These are phyloP conservation scores for Dendroctonus ponderosae DNA, from an alignment of 1,140 invertebrate genomes.

Conservation along the genomic window DNA sequence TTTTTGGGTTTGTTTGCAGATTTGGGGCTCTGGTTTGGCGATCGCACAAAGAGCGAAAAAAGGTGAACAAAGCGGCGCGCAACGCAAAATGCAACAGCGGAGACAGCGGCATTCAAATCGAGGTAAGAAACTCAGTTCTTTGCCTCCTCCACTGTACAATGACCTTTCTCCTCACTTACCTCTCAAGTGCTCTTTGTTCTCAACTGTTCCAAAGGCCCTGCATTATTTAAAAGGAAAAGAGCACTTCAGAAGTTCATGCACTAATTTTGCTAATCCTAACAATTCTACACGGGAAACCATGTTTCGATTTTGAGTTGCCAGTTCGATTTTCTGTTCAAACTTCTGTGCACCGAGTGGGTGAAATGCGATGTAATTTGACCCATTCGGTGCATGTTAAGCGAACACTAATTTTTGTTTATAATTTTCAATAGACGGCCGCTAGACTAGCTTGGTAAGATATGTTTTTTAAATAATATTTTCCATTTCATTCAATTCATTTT, in stretches of 20 bases:
- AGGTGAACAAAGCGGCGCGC: conserved; percentile 65
- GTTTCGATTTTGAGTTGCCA: no score
- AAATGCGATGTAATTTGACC: no score
- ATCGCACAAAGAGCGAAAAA: conserved; percentile 68
- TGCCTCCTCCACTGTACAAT: conserved; percentile 4
- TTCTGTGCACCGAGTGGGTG: no score
- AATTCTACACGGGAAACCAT: no score
- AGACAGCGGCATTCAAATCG: conserved; percentile 73
- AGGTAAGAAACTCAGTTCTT: conserved; percentile 49
- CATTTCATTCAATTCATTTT: conserved; percentile 41
- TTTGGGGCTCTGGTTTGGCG: conserved; percentile 71
- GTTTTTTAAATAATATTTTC: conserved; percentile 31
- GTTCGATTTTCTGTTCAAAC: no score
- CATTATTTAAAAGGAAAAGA: no score
- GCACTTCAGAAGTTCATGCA: no score
- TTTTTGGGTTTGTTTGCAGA: conserved; percentile 41
- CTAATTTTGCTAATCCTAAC: no score
- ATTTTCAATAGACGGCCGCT: conserved; percentile 51
- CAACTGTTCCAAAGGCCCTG: neutral
- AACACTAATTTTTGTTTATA: conserved; percentile 44
- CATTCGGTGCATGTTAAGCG: no score
- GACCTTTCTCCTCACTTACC: conserved; percentile 13
- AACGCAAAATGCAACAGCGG: conserved; percentile 74
- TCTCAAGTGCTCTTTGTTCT: conserved; percentile 19
- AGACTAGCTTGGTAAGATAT: conserved; percentile 52